These are phyloP conservation scores for Holocentrus rufus DNA, from an alignment of 2,797 vertebrate genomes.

Conservation along the genomic window DNA sequence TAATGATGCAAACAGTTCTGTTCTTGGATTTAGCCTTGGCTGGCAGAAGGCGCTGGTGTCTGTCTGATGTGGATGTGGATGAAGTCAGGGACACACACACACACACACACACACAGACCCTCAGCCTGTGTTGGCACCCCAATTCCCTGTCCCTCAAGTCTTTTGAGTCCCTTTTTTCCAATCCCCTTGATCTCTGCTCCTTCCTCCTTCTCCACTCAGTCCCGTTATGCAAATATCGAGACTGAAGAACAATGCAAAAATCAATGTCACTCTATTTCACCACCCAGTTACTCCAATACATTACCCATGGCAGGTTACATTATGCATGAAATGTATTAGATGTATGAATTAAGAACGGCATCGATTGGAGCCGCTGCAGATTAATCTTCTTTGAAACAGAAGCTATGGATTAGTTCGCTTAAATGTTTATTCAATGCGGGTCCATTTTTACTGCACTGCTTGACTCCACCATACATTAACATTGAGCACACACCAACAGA, in stretches of 20 bases:
- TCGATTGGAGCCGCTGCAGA: slow-evolving; percentile 46
- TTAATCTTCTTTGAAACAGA: slow-evolving; percentile 30
- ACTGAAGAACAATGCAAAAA: slow-evolving; percentile 39
- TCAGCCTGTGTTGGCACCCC: slow-evolving; percentile 10
- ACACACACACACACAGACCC: neutral
- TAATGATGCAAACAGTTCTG: slow-evolving; percentile 51
- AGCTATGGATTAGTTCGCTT: slow-evolving; percentile 51
- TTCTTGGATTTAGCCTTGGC: slow-evolving; percentile 15
- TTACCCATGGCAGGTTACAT: slow-evolving; percentile 29
- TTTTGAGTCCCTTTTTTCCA: neutral
- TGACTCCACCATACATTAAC: slow-evolving; percentile 40
- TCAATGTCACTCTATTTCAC: slow-evolving; percentile 41
- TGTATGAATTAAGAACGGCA: slow-evolving; percentile 39
- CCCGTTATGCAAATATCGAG: slow-evolving; percentile 25
- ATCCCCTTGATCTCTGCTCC: slow-evolving; percentile 2
- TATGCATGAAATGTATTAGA: slow-evolving; percentile 31
- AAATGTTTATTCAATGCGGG: slow-evolving; percentile 45
- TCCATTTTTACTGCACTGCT: slow-evolving; percentile 42
- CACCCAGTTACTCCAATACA: slow-evolving; percentile 25
- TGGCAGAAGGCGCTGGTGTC: slow-evolving; percentile 1
- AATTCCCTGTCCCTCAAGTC: neutral
- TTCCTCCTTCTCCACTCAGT: neutral
- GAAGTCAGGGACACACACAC: slow-evolving; percentile 7
- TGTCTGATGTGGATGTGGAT: slow-evolving; percentile 28
- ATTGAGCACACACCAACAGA: neutral